phyloP scores from a whole-genome alignment of 2,888 invertebrate species.

The Orchestes rusci region DNA sequence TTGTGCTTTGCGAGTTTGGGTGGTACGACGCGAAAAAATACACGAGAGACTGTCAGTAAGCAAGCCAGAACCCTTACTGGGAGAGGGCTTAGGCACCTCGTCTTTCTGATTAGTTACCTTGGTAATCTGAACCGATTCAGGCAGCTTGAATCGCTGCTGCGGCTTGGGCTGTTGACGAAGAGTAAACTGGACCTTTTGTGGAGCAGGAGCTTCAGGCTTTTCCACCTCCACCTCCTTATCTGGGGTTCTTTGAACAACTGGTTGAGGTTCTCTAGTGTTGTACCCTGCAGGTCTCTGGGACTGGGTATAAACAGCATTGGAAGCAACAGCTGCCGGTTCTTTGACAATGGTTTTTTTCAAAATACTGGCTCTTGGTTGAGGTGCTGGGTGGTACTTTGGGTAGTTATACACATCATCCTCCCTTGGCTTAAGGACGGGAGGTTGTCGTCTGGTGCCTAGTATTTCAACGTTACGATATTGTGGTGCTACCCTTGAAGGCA shows the following conservation, averaged over 20 bases:
- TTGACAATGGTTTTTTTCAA: no score
- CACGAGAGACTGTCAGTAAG: constrained; percentile 22
- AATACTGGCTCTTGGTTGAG: no score
- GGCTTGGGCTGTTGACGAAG: not conserved
- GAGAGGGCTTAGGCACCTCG: constrained; percentile 1
- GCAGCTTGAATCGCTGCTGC: not conserved
- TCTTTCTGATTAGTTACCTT: not conserved
- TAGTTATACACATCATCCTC: no score
- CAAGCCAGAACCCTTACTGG: constrained; percentile 9
- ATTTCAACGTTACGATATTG: not conserved
- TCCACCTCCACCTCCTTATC: not conserved
- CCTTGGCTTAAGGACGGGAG: no score
- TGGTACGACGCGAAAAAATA: constrained; percentile 15
- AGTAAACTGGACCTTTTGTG: not conserved
- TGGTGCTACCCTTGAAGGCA: no score
- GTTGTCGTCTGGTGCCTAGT: not conserved
- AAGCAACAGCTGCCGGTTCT: no score
- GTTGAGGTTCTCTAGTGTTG: no score
- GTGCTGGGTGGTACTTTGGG: no score
- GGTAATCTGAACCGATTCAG: not conserved
- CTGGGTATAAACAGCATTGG: no score
- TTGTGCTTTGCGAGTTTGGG: constrained; percentile 13
- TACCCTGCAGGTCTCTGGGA: no score
- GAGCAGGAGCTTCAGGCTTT: not conserved
- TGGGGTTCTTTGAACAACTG: constrained; percentile 1